Percentiles rank a stretch among this genome's conserved stretches.
Conservation (phyloP, 2,113 vertebrate species). For the Dipodomys spectabilis region DNA sequence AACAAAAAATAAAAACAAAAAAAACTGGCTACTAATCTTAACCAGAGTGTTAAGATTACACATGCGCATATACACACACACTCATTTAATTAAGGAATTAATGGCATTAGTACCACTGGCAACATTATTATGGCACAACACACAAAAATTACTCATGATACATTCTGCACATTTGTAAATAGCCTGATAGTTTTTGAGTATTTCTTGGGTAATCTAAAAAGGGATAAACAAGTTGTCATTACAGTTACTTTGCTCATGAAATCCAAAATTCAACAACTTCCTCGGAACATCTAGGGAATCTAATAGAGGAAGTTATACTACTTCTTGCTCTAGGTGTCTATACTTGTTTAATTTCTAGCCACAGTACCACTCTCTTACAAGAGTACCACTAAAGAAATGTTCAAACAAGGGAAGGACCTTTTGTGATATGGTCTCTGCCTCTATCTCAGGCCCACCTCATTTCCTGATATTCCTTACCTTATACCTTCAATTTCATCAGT, state of each 20-base stretch:
- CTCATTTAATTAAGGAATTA: slow-evolving; percentile 25
- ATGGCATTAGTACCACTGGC: not conserved
- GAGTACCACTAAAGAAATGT: not conserved
- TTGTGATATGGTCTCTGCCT: not conserved
- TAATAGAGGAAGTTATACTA: not conserved
- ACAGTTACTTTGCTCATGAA: not conserved
- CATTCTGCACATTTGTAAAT: not conserved
- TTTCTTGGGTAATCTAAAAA: slow-evolving; percentile 39
- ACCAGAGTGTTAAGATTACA: not conserved
- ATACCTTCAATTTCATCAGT: not conserved
- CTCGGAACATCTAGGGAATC: not conserved
- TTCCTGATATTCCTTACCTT: not conserved
- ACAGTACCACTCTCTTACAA: not conserved
- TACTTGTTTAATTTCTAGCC: not conserved
- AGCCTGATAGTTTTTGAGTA: slow-evolving; percentile 3
- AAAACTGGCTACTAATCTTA: not conserved
- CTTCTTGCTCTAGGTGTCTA: not conserved
- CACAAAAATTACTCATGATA: not conserved
- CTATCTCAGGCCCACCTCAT: not conserved
- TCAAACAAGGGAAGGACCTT: not conserved
- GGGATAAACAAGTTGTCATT: not conserved
- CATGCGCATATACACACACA: not conserved
- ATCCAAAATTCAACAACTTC: slow-evolving; percentile 26
- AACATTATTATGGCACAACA: not conserved
- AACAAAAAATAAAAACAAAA: too few relatives aligned